These are phyloP conservation scores for Drosophila sproati DNA, from an alignment of 1,140 invertebrate genomes.

Conservation along the genomic window DNA sequence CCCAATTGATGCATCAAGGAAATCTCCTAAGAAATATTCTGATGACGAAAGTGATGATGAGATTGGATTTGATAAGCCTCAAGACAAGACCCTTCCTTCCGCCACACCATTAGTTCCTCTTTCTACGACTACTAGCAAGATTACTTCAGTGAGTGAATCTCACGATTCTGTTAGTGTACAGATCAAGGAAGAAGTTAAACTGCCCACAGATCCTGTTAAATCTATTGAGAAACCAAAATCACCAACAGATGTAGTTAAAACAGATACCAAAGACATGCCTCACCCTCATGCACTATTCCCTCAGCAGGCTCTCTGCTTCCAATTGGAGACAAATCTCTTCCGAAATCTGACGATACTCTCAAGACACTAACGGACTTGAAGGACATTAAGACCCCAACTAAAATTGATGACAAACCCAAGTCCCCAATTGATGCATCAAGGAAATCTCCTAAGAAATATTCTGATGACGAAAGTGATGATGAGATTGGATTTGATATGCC, in stretches of 20 bases:
- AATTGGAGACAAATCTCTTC: no score
- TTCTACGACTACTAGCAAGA: neutral
- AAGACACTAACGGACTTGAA: constrained; percentile 3
- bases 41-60: constrained; percentile 26
- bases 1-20: constrained; percentile 15
- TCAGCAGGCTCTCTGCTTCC: no score
- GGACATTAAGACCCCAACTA: neutral
- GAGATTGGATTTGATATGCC: neutral
- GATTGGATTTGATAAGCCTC: neutral
- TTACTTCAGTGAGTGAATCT: neutral
- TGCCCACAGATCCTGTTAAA: neutral
- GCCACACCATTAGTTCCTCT: neutral
- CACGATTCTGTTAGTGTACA: neutral
- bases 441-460: neutral
- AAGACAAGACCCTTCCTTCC: neutral
- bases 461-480: neutral
- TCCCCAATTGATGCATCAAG: neutral
- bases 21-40: constrained; percentile 12
- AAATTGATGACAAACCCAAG: constrained; percentile 3
- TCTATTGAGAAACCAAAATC: constrained; percentile 19
- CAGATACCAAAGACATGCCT: neutral
- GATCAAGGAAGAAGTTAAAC: neutral
- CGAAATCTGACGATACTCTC: neutral
- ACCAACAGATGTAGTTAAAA: neutral
- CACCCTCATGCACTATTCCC: neutral